phyloP scores from a whole-genome alignment of 1,140 invertebrate species.

The Andricus grossulariae region DNA sequence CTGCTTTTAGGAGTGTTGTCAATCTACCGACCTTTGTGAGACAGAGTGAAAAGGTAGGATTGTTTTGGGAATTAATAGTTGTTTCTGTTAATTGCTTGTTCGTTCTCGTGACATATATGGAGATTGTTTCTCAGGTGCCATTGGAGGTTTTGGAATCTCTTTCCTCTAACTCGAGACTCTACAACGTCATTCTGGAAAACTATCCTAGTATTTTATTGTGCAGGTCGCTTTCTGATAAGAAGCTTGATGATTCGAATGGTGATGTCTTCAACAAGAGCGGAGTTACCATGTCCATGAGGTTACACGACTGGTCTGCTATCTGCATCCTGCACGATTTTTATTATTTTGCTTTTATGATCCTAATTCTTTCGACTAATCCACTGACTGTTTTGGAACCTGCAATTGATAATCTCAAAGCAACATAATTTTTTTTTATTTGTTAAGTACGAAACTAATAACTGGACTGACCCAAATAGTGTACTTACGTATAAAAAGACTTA shows the following conservation, averaged over 20 bases:
- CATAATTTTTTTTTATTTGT: too few species aligned
- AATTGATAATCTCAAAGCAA: too few species aligned
- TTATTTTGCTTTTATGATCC: conserved; percentile 33
- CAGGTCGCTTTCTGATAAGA: conserved; percentile 81
- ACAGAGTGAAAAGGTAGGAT: conserved; percentile 80
- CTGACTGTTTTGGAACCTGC: background rate
- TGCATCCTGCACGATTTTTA: conserved; percentile 53
- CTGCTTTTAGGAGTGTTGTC: conserved; percentile 87
- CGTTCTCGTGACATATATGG: too few species aligned
- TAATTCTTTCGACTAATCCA: background rate
- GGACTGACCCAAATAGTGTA: too few species aligned
- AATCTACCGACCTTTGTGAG: conserved; percentile 89
- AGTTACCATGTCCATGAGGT: conserved; percentile 79
- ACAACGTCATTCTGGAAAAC: conserved; percentile 83
- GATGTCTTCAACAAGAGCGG: conserved; percentile 73
- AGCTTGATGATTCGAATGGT: conserved; percentile 73
- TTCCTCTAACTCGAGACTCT: conserved; percentile 82
- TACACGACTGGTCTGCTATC: conserved; percentile 54
- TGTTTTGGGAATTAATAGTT: conserved; percentile 4
- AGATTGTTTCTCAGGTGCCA: conserved; percentile 74
- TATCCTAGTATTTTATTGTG: conserved; percentile 84
- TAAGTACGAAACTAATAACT: too few species aligned
- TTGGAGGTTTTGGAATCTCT: conserved; percentile 85
- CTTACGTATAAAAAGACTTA: background rate
- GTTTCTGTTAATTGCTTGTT: too few species aligned